A percentile compares a stretch with the other conserved stretches of the same genome.
Conservation (phyloP, 2,888 invertebrate species). For the Lepidocyrtinus sp. region DNA sequence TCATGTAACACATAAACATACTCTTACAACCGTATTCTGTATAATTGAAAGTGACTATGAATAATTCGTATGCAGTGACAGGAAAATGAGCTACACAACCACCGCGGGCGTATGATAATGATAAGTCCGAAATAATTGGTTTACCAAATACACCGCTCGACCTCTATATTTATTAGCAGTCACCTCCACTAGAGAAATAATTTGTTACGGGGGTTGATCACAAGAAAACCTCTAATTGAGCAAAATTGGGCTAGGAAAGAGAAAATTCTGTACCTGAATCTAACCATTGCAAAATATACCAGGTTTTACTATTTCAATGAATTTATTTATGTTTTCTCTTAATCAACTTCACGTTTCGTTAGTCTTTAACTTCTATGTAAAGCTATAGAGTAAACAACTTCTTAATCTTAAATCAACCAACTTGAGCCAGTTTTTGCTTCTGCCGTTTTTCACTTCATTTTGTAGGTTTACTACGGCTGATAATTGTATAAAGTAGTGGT, state of each 20-base stretch:
- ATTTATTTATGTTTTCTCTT: neutral
- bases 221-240: neutral
- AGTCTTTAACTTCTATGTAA: too few relatives aligned
- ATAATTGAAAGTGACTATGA: constrained; percentile 8
- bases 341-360: neutral
- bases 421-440: too few relatives aligned
- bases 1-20: constrained; percentile 6
- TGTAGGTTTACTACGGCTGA: too few relatives aligned
- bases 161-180: neutral
- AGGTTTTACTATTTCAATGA: neutral
- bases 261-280: neutral
- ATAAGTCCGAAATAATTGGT: neutral
- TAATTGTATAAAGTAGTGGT: too few relatives aligned
- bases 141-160: neutral
- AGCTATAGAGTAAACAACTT: too few relatives aligned
- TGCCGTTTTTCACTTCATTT: too few relatives aligned
- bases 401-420: too few relatives aligned
- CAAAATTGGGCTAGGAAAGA: neutral
- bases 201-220: constrained; percentile 1
- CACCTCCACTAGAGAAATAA: neutral
- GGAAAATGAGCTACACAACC: constrained; percentile 19
- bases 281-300: neutral
- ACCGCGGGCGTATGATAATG: constrained; percentile 4
- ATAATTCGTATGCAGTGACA: constrained; percentile 28
- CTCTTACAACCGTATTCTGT: constrained; percentile 3